Evolutionary conservation across 2,113 vertebrate species (phyloP).

Genomic region (Hypomesus transpacificus): DNA sequence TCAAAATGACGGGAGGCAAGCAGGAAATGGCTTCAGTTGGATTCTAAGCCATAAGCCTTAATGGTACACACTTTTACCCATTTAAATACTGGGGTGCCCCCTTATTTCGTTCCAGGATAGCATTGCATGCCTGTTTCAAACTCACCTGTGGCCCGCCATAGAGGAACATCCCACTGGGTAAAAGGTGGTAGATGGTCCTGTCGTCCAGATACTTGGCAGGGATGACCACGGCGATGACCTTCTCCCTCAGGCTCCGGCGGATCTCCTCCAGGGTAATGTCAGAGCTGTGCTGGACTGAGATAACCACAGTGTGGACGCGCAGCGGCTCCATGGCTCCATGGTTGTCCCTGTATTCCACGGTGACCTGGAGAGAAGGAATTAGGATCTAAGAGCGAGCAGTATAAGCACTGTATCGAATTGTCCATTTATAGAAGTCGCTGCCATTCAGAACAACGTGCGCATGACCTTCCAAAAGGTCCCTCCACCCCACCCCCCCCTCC

Average conservation of each 20-base stretch:
- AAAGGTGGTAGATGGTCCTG: constrained; percentile 70
- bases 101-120: no score
- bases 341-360: constrained; percentile 71
- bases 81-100: no score
- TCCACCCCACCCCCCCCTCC: no score
- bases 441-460: no score
- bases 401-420: no score
- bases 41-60: no score
- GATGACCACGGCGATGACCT: constrained; percentile 66
- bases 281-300: constrained; percentile 69
- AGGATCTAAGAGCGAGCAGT: no score
- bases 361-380: constrained; percentile 54
- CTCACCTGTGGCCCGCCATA: constrained; percentile 66
- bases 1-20: background rate
- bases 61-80: no score
- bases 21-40: background rate
- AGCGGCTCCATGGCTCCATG: constrained; percentile 69
- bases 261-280: constrained; percentile 64
- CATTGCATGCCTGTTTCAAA: background rate
- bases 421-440: no score
- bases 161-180: constrained; percentile 72
- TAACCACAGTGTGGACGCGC: constrained; percentile 71
- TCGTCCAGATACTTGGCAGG: constrained; percentile 67
- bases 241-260: constrained; percentile 63
- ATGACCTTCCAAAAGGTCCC: no score